phyloP scores from a whole-genome alignment of 2,113 vertebrate genomes.

The Poeciliopsis occidentalis region DNA sequence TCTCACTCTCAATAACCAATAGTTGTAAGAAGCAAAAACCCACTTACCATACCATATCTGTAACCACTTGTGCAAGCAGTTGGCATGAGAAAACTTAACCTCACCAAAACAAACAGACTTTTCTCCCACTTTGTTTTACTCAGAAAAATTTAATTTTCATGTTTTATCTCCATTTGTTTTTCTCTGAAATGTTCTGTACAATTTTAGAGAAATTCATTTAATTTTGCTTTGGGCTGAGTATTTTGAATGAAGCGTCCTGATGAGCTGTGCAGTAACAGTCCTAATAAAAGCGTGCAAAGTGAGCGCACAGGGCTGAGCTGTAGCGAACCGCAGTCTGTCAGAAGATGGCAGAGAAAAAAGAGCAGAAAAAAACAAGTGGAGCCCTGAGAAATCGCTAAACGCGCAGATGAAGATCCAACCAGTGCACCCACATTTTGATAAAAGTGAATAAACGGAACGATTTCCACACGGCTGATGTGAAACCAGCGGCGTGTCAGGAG shows the following conservation, averaged over 20 bases:
- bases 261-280: neutral
- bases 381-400: constrained; percentile 17
- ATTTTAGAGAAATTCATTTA: neutral
- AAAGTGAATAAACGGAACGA: neutral
- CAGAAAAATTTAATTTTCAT: neutral
- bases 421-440: neutral
- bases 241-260: neutral
- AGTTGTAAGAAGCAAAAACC: constrained; percentile 19
- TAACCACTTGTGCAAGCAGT: constrained; percentile 13
- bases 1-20: constrained; percentile 32
- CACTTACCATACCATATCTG: constrained; percentile 7
- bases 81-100: constrained; percentile 11
- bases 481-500: neutral
- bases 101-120: neutral
- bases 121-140: neutral
- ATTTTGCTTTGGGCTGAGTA: too few species aligned
- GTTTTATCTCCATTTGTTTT: neutral
- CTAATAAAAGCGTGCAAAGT: neutral
- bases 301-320: neutral
- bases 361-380: too few species aligned
- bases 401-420: neutral
- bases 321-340: neutral
- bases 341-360: neutral
- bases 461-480: neutral
- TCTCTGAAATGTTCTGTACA: neutral